phyloP scores from a whole-genome alignment of 2,888 invertebrate genomes.

The Podabrus alpinus region DNA sequence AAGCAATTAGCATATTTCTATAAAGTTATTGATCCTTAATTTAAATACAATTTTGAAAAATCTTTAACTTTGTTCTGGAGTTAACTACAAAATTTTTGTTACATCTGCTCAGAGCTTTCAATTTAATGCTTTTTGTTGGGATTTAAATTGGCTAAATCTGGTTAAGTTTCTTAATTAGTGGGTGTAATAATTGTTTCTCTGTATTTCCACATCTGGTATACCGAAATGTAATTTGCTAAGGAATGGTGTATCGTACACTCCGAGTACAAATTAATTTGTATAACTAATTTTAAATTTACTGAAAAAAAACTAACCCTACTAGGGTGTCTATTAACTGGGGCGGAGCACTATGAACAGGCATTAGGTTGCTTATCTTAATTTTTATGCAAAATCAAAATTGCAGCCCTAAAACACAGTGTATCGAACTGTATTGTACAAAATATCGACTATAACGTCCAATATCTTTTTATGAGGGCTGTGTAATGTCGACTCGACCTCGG shows the following conservation, averaged over 20 bases:
- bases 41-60: not conserved
- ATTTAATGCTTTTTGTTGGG: not conserved
- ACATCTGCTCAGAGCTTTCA: not conserved
- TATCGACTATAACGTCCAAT: constrained; percentile 16
- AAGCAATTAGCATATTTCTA: too few species aligned
- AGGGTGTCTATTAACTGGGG: not conserved
- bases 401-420: not conserved
- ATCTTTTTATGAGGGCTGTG: constrained; percentile 28
- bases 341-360: too few species aligned
- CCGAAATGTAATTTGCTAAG: not conserved
- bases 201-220: not conserved
- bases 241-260: not conserved
- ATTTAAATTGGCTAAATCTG: not conserved
- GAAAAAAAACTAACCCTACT: not conserved
- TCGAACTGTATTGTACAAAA: not conserved
- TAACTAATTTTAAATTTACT: not conserved
- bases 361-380: not conserved
- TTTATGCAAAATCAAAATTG: not conserved
- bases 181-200: not conserved
- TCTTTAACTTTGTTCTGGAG: not conserved
- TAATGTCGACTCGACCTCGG: constrained; percentile 23
- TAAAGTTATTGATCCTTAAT: too few species aligned
- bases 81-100: not conserved
- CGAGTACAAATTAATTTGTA: not conserved
- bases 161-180: not conserved